A percentile compares a stretch with the other conserved stretches of the same genome.
Conservation (phyloP, 2,797 vertebrate species). For the Eurystomus glaucurus region DNA sequence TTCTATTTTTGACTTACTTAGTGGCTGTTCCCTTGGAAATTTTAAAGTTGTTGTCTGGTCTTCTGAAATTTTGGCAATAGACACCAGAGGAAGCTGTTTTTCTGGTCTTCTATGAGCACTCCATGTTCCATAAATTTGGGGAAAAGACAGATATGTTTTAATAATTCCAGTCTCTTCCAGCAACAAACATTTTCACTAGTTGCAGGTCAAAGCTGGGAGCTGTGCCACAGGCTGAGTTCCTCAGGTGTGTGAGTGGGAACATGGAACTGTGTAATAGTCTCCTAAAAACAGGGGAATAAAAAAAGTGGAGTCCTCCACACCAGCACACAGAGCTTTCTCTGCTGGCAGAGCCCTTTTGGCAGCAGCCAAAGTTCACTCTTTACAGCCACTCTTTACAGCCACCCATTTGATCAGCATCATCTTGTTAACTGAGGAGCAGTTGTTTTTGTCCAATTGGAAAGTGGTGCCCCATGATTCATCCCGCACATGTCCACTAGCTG, state of each 20-base stretch:
- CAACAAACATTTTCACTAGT: not conserved
- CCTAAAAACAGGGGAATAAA: not conserved
- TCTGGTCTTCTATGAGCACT: conserved; percentile 7
- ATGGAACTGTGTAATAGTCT: not conserved
- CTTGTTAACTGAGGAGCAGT: not conserved
- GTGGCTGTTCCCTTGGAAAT: conserved; percentile 71
- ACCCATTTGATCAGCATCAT: conserved; percentile 14
- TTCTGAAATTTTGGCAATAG: conserved; percentile 54
- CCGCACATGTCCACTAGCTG: not conserved
- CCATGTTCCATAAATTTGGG: not conserved
- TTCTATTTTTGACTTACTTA: conserved; percentile 64
- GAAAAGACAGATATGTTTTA: not conserved
- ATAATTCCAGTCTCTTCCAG: not conserved
- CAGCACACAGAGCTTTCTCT: not conserved
- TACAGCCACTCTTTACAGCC: not conserved
- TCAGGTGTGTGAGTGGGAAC: not conserved
- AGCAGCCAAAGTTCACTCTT: not conserved
- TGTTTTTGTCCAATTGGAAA: conserved; percentile 22
- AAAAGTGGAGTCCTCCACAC: not conserved
- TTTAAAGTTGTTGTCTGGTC: conserved; percentile 57
- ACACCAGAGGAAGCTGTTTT: conserved; percentile 58
- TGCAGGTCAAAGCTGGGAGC: not conserved
- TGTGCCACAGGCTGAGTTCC: not conserved
- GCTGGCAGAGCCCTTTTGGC: not conserved
- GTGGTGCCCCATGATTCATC: conserved; percentile 38